Percentiles rank a stretch among this genome's conserved stretches.
Evolutionary conservation across 2,113 vertebrate species (phyloP).

Genomic region (Tichodroma muraria): DNA sequence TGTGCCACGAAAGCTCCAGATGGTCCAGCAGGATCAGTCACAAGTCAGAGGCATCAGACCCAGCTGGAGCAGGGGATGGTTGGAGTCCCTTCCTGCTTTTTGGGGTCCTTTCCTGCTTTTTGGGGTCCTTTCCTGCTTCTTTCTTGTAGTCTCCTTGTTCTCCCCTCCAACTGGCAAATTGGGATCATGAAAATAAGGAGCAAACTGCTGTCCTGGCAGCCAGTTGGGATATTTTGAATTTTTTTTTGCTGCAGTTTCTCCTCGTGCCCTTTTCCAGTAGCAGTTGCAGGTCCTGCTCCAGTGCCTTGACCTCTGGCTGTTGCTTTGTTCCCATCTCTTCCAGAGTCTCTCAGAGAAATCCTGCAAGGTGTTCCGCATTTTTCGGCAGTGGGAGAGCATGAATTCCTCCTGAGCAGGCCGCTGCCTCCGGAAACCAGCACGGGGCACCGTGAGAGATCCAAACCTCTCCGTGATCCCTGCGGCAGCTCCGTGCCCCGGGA

Average conservation of each 20-base stretch:
- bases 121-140: not conserved
- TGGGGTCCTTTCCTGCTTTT: not conserved
- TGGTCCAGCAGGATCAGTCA: not conserved
- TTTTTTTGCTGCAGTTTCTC: not conserved
- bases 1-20: accelerated
- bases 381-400: slow-evolving; percentile 86
- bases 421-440: not conserved
- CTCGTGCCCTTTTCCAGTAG: accelerated
- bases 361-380: slow-evolving; percentile 90
- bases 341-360: slow-evolving; percentile 89
- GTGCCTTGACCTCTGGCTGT: not conserved
- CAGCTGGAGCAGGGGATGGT: not conserved
- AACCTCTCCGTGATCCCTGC: accelerated
- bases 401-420: slow-evolving; percentile 67
- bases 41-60: not conserved
- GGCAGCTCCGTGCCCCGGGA: accelerated
- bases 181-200: accelerated
- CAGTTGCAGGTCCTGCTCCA: accelerated
- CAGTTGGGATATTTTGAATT: not conserved
- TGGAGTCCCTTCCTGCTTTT: not conserved
- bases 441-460: accelerated
- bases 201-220: not conserved
- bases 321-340: accelerated
- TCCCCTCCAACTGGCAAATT: accelerated
- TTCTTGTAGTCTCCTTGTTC: not conserved